Conservation (phyloP, 1,140 invertebrate genomes). For the Brachionus angularis region DNA sequence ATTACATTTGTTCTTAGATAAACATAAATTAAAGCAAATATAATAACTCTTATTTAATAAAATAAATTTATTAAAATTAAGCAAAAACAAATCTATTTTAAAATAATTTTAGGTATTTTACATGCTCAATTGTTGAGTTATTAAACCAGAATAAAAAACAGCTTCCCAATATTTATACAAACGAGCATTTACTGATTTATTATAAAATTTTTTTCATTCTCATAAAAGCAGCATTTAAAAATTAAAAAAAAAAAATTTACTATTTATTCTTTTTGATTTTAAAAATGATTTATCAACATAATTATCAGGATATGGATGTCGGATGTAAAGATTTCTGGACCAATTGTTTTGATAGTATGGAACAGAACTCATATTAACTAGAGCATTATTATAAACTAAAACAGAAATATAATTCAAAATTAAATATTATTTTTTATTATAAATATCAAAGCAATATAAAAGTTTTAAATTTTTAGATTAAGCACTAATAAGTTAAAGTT, state of each 20-base stretch:
- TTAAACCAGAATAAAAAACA: slow-evolving; percentile 67
- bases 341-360: slow-evolving; percentile 8
- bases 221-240: background rate
- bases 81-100: background rate
- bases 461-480: too few species aligned
- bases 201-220: too few species aligned
- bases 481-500: too few species aligned
- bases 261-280: slow-evolving; percentile 76
- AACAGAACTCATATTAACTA: too few species aligned
- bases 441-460: too few species aligned
- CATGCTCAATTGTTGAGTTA: slow-evolving; percentile 64
- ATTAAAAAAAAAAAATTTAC: slow-evolving; percentile 48
- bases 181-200: slow-evolving; percentile 66
- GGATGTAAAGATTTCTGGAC: slow-evolving; percentile 28
- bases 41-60: slow-evolving; percentile 44
- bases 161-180: slow-evolving; percentile 67
- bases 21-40: slow-evolving; percentile 46
- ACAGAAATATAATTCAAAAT: too few species aligned
- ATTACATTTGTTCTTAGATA: slow-evolving; percentile 44
- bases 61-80: slow-evolving; percentile 27
- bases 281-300: slow-evolving; percentile 81
- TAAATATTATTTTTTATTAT: too few species aligned
- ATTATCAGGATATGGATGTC: slow-evolving; percentile 76
- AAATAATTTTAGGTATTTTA: too few species aligned
- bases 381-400: too few species aligned